Base-by-base conservation (phyloP, 1,140 invertebrate genomes). In the Scaptomyza hsui region DNA sequence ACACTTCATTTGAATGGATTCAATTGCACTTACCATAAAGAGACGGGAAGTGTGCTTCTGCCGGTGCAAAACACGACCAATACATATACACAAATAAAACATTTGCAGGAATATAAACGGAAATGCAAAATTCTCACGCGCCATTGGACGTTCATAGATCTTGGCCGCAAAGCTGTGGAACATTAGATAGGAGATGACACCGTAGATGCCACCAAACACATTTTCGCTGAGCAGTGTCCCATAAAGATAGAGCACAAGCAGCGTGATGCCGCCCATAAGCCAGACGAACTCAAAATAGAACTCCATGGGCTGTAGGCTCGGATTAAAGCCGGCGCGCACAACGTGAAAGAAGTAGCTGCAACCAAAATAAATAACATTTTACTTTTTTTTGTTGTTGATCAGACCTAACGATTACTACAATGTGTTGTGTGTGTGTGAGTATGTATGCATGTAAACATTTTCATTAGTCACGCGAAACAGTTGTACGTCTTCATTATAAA, bases 201-300 rank as follows among this genome's bases (percentile, higher is more conserved):
- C 89, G 29, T 89, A 91, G 18, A 91, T 89, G 21, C 90, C 90
- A 3, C 90, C 90, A 52, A 91, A 85, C 0, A 91, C 65, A 67
- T 91, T 91, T 37, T 89, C 78, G 60, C 89, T 90, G 2, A 91
- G 59, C 62, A 91, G 75, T 0, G 89, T 78, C 0, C 89, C 88
- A 52, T 91, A 91, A 15, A 91, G 52, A 56, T 91, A 91, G 10
- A 91, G 71, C 13, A 90, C 72, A 39, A 91, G 77, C 35, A 91
- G 51, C 0, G 90, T 91, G n/a, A 91, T 35, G 4, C 90, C 90
- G 15, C 90, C 90, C 72, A 91, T 78, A 0, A 90, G 60, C 90
- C 90, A 91, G 32, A 91, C 83, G 41, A 82, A 89, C 57, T 91
- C 90, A 4, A 91, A 78, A 26, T 91, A 91, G 53, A 91, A 91